Evolutionary conservation across 2,888 invertebrate genomes (phyloP), one percentile per base, ranked within the genome.

Genomic region (Lottia scabra): DNA sequence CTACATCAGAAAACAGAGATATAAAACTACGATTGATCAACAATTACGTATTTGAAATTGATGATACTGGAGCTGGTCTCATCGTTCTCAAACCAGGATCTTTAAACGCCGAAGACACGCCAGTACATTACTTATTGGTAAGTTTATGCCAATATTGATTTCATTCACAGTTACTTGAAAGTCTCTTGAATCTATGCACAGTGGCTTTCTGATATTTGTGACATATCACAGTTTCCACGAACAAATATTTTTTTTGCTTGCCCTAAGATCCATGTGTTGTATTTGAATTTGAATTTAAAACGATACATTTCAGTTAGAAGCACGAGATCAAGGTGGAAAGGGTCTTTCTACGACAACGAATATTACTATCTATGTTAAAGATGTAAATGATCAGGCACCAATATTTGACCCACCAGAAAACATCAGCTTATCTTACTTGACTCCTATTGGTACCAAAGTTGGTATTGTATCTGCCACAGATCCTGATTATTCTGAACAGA

Each of bases 381-480:
- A 75, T 45, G 56, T 75, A 10, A 75, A 75, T 38, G 75, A 75
- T 43, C n/a, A 75, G 27, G 38, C 69, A 23, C 73, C 73, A 15
- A 15, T 67, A 12, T 67, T 71, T 67, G 67, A 67, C 10, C 13
- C 43, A 8, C 23, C 46, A 13, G 63, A 43, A 23, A 27, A 43
- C 43, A 43, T 30, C n/a, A 43, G 65, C 26, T n/a, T 65, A n/a
- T 44, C 65, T 10, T 45, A 63, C 6, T 27, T 45, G 56, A 44
- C 64, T 15, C 38, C 64, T 4, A 10, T 26, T n/a, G 64, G 64
- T 27, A 38, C 67, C 10, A 63, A 23, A 13, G 43, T 68, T 15
- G 67, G 64, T n/a, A 16, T 19, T 26, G 45, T 68, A 12, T 38
- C 62, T 15, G 67, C 68, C n/a, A 19, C 64, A 16, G 72, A 67